Evolutionary conservation across 2,797 vertebrate species (phyloP).

Genomic region (Leptoclinus maculatus): DNA sequence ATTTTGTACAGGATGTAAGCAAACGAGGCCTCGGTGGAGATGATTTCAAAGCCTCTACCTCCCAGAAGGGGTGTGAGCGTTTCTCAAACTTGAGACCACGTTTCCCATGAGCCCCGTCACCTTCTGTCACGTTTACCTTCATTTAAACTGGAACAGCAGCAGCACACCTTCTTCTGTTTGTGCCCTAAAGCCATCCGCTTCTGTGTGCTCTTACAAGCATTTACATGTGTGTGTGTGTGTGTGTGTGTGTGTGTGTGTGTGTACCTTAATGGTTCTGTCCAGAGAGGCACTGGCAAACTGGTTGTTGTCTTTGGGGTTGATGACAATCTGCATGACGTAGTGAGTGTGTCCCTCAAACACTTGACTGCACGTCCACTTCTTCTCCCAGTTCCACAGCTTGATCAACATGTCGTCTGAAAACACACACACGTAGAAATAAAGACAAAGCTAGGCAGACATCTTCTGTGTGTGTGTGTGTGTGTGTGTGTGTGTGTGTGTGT

Average conservation of each 20-base stretch:
- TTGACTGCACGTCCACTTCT: constrained; percentile 94
- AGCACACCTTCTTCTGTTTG: neutral
- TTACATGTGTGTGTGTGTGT: neutral
- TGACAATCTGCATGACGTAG: constrained; percentile 97
- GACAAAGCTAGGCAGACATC: neutral
- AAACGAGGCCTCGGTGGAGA: too few relatives aligned
- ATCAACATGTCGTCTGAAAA: constrained; percentile 95
- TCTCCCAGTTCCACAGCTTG: constrained; percentile 98
- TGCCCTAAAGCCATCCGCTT: neutral
- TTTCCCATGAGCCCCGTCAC: neutral
- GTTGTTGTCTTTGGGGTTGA: constrained; percentile 97
- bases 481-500: too few relatives aligned
- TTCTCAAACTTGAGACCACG: neutral
- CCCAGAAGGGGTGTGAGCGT: neutral
- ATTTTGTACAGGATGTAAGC: too few relatives aligned
- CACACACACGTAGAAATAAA: constrained; percentile 2
- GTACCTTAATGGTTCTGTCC: constrained; percentile 95
- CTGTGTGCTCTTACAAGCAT: neutral
- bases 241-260: constrained; percentile 6
- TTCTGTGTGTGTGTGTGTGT: too few relatives aligned
- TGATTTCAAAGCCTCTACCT: neutral
- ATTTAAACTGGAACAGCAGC: constrained; percentile 14
- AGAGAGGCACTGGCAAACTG: constrained; percentile 96
- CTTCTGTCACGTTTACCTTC: neutral
- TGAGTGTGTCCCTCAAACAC: constrained; percentile 98